Conservation (phyloP, 2,113 vertebrate species). For the Redunca redunca region DNA sequence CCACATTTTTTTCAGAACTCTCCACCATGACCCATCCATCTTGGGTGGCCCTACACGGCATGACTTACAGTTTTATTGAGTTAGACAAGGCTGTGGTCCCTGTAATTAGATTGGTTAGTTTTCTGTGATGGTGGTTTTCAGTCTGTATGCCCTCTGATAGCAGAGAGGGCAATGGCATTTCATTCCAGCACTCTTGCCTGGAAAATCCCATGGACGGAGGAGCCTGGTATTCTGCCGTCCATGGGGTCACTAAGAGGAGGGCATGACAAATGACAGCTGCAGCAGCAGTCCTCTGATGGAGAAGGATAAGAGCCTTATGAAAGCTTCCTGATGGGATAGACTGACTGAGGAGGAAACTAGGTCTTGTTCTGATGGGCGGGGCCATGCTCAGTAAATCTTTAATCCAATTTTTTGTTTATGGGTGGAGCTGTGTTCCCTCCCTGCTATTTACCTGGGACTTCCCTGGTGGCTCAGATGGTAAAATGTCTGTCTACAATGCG, state of each 20-base stretch:
- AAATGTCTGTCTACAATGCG: no score
- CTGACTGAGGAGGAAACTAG: background rate
- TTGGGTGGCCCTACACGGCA: background rate
- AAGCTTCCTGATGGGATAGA: background rate
- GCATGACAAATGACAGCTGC: background rate
- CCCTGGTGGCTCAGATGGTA: no score
- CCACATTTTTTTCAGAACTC: background rate
- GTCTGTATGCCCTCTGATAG: background rate
- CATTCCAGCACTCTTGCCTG: background rate
- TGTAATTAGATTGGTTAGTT: background rate
- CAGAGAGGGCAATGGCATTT: background rate
- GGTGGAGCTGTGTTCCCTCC: background rate
- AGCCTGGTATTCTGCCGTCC: background rate
- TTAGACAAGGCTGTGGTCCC: background rate
- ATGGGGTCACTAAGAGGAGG: rapidly evolving
- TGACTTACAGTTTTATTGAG: background rate
- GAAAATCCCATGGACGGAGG: background rate
- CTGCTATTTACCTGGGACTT: background rate
- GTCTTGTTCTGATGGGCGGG: background rate
- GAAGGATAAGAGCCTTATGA: background rate
- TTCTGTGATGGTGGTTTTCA: background rate
- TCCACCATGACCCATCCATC: background rate
- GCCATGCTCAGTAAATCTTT: background rate
- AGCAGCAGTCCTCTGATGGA: background rate
- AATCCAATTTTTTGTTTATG: background rate